phyloP scores from a whole-genome alignment of 2,888 invertebrate genomes.

The Netelia inedita region DNA sequence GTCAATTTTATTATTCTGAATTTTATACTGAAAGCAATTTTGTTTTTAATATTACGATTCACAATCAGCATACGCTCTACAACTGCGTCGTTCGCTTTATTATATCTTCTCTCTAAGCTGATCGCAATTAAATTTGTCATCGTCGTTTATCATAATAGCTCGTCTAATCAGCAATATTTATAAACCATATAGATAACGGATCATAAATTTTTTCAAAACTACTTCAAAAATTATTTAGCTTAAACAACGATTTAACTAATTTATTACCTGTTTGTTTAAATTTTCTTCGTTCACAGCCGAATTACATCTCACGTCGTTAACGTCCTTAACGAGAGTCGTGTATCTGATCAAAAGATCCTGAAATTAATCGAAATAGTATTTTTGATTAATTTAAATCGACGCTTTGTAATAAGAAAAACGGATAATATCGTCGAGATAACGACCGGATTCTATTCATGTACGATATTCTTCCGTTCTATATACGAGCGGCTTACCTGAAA shows the following conservation, averaged over 20 bases:
- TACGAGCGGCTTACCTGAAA: conserved; percentile 87
- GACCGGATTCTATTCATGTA: not conserved
- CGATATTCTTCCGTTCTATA: not conserved
- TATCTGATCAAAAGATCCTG: conserved; percentile 87
- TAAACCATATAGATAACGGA: too few species aligned
- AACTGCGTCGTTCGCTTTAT: not conserved
- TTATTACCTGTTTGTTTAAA: conserved; percentile 87
- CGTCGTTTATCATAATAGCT: too few species aligned
- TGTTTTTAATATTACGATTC: not conserved
- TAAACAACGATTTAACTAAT: conserved; percentile 30
- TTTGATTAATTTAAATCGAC: too few species aligned
- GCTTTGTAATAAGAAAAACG: too few species aligned
- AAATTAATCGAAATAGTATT: conserved; percentile 57
- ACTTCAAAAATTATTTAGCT: too few species aligned
- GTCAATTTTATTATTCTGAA: too few species aligned
- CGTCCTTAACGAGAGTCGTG: conserved; percentile 89
- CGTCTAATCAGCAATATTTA: too few species aligned
- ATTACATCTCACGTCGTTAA: conserved; percentile 90
- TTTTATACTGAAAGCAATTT: too few species aligned
- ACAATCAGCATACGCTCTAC: not conserved
- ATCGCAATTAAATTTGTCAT: too few species aligned
- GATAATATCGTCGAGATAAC: not conserved
- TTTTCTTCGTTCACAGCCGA: conserved; percentile 88
- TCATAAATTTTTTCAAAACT: too few species aligned
- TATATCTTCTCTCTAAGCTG: not conserved